These are phyloP conservation scores for Dicrurus megarhynchus DNA, from an alignment of 2,113 vertebrate genomes.

Conservation along the genomic window DNA sequence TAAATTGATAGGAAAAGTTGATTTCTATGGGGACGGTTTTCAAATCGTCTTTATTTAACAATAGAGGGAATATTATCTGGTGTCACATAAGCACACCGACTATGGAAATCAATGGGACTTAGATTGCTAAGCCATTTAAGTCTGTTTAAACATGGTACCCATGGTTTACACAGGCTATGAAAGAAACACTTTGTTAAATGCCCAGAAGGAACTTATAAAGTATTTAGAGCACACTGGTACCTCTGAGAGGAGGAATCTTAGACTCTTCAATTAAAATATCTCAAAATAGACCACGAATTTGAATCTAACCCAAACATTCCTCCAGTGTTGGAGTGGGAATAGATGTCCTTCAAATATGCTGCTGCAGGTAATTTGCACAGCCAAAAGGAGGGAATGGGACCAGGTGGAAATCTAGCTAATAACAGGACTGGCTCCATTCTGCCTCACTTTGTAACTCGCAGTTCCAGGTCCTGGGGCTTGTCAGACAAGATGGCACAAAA, in stretches of 20 bases:
- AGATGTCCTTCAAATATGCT: background rate
- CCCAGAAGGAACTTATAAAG: slow-evolving; percentile 31
- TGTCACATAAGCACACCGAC: background rate
- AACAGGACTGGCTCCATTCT: background rate
- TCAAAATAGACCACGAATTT: slow-evolving; percentile 32
- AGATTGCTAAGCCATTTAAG: background rate
- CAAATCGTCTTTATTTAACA: background rate
- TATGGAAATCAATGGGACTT: slow-evolving; percentile 42
- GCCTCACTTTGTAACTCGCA: background rate
- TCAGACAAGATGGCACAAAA: background rate
- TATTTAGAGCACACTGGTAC: slow-evolving; percentile 4
- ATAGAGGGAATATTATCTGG: background rate
- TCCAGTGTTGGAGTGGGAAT: background rate
- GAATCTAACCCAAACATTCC: background rate
- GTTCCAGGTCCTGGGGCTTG: background rate
- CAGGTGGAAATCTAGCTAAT: background rate
- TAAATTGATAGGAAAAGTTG: background rate
- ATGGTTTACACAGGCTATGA: background rate
- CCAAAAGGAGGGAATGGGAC: background rate
- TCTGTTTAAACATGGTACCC: slow-evolving; percentile 27
- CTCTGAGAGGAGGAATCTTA: slow-evolving; percentile 19
- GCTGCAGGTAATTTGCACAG: background rate
- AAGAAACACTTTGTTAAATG: slow-evolving; percentile 1
- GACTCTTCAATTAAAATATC: slow-evolving; percentile 39
- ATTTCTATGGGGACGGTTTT: slow-evolving; percentile 9